Conservation (phyloP, 2,113 vertebrate genomes). For the Lagopus muta region DNA sequence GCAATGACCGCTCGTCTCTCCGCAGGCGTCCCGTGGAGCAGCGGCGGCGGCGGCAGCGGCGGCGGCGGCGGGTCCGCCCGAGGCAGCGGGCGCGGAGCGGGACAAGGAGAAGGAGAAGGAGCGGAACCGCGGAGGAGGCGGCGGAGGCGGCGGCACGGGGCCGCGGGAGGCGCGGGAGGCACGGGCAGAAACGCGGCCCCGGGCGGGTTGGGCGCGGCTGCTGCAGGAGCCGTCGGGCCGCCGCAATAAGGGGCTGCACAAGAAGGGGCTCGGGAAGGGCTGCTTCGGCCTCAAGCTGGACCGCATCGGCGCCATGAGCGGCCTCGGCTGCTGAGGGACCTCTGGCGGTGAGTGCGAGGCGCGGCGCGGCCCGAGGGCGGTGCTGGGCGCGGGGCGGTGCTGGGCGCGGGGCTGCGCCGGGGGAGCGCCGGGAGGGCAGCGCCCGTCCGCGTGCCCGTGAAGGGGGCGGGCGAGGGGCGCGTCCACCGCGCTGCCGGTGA, state of each 20-base stretch:
- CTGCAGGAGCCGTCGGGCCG: slow-evolving; percentile 85
- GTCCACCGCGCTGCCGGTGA: too few relatives aligned
- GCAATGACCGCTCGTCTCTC: too few relatives aligned
- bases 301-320: slow-evolving; percentile 94
- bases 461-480: too few relatives aligned
- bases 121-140: neutral
- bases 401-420: neutral
- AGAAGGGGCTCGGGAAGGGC: slow-evolving; percentile 87
- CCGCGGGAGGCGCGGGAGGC: neutral
- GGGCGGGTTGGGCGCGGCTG: slow-evolving; percentile 81
- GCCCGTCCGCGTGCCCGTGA: too few relatives aligned
- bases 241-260: slow-evolving; percentile 82
- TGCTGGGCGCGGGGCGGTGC: too few relatives aligned
- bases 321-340: slow-evolving; percentile 91
- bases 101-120: neutral
- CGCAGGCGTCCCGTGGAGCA: slow-evolving; percentile 15
- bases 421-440: too few relatives aligned
- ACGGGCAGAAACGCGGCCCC: neutral
- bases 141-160: neutral
- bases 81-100: neutral
- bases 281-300: slow-evolving; percentile 98
- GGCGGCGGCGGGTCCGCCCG: slow-evolving; percentile 6
- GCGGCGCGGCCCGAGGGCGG: neutral
- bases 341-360: neutral
- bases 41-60: neutral